These are phyloP conservation scores for Tichodroma muraria DNA, from an alignment of 2,113 vertebrate species.

Conservation along the genomic window DNA sequence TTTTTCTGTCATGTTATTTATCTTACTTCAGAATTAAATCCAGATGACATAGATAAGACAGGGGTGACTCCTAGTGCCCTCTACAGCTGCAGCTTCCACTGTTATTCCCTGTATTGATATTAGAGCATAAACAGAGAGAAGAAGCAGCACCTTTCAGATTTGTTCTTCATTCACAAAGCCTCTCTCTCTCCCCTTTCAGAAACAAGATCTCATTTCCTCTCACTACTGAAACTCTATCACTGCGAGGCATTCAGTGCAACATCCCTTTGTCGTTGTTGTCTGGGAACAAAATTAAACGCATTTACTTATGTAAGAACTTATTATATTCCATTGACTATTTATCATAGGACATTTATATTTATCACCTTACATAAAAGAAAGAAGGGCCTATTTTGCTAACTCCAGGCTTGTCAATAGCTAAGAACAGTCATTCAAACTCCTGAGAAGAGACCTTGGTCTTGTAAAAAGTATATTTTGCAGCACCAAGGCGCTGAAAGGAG, in stretches of 20 bases:
- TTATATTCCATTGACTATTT: background rate
- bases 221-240: background rate
- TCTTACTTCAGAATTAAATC: background rate
- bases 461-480: background rate
- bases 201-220: background rate
- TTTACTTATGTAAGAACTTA: background rate
- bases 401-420: background rate
- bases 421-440: constrained; percentile 1
- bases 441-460: background rate
- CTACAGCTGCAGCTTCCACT: constrained; percentile 10
- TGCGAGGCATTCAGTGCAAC: background rate
- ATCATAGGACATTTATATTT: background rate
- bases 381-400: background rate
- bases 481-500: background rate
- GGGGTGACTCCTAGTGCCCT: constrained; percentile 59
- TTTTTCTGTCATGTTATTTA: background rate
- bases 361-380: background rate
- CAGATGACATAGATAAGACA: constrained; percentile 25
- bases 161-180: background rate
- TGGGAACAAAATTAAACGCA: background rate
- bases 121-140: background rate
- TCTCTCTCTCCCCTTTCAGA: background rate
- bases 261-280: background rate
- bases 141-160: background rate
- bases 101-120: background rate